phyloP scores from a whole-genome alignment of 2,888 invertebrate genomes.

The Caenorhabditis sp. region DNA sequence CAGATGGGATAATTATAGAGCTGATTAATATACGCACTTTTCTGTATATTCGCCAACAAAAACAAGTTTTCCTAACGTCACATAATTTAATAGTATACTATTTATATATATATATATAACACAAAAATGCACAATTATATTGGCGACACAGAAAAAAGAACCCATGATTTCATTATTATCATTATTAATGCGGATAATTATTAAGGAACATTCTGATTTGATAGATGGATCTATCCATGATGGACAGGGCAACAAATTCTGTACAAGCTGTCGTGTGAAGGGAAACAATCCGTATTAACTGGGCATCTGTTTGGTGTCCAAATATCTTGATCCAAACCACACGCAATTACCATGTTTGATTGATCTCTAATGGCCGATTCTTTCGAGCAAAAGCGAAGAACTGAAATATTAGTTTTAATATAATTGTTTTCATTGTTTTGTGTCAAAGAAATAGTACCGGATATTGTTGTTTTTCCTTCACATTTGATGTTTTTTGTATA shows the following conservation, averaged over 20 bases:
- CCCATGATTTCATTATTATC: constrained; percentile 37
- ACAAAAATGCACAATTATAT: background rate
- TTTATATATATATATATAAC: background rate
- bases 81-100: background rate
- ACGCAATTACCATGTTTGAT: constrained; percentile 68
- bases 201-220: constrained; percentile 1
- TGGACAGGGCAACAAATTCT: constrained; percentile 69
- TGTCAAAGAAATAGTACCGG: background rate
- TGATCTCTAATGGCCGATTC: constrained; percentile 67
- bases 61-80: background rate
- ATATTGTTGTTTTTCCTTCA: background rate
- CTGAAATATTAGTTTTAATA: constrained; percentile 46
- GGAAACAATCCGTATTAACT: constrained; percentile 66
- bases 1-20: background rate
- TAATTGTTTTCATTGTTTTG: background rate
- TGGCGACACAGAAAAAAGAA: constrained; percentile 14
- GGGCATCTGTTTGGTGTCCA: constrained; percentile 63
- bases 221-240: constrained; percentile 35
- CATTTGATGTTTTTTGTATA: no score
- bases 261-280: constrained; percentile 65
- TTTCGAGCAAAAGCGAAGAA: constrained; percentile 70
- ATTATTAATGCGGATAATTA: constrained; percentile 10
- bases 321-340: constrained; percentile 57
- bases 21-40: background rate
- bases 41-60: background rate